Conservation (phyloP, 2,888 invertebrate species). For the Atethmia centrago region DNA sequence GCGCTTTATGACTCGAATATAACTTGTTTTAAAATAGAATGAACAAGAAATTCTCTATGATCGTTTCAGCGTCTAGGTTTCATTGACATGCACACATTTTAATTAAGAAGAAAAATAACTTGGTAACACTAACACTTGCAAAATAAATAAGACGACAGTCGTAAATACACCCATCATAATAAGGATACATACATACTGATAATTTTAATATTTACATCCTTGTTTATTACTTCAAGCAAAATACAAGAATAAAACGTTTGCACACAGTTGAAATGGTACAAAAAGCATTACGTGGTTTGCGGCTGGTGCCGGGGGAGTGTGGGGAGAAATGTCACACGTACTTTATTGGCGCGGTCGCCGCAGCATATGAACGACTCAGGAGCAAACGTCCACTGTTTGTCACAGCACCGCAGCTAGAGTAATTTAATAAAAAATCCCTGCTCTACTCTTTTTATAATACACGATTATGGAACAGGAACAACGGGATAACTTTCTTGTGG, state of each 20-base stretch:
- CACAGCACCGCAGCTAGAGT: constrained; percentile 73
- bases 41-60: not conserved
- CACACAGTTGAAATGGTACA: constrained; percentile 62
- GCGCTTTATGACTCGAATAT: not conserved
- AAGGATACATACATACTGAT: not conserved
- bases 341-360: constrained; percentile 71
- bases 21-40: not conserved
- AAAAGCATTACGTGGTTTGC: constrained; percentile 62
- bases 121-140: not conserved
- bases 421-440: constrained; percentile 81
- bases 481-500: constrained; percentile 46
- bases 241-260: constrained; percentile 52
- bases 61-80: not conserved
- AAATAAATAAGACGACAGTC: constrained; percentile 4
- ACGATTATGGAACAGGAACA: constrained; percentile 59
- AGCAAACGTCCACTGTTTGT: constrained; percentile 77
- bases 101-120: not conserved
- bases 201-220: constrained; percentile 29
- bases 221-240: constrained; percentile 56
- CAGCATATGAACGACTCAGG: constrained; percentile 73
- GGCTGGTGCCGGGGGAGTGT: constrained; percentile 46
- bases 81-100: not conserved
- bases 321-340: constrained; percentile 69
- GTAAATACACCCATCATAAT: constrained; percentile 25
- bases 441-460: constrained; percentile 66